These are phyloP conservation scores for Brachionus asplanchnoidis DNA, from an alignment of 1,140 invertebrate genomes.

Conservation along the genomic window DNA sequence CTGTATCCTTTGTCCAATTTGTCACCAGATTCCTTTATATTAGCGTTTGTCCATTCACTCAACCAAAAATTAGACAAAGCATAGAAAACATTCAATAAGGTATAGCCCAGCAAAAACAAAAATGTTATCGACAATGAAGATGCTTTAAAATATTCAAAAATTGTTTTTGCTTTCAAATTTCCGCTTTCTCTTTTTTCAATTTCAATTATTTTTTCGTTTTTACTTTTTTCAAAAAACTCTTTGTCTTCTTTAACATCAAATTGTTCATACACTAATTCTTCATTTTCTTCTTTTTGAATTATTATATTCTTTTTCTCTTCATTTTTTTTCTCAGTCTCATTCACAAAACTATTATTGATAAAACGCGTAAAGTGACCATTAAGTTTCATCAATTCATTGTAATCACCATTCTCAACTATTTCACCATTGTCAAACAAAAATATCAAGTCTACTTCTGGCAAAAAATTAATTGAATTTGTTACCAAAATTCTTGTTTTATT, in stretches of 20 bases:
- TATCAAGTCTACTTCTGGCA: slow-evolving; percentile 41
- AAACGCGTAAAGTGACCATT: not conserved
- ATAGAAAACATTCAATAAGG: not conserved
- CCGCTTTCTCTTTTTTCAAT: slow-evolving; percentile 23
- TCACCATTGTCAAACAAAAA: slow-evolving; percentile 34
- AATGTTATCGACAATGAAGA: not conserved
- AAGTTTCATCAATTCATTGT: slow-evolving; percentile 17
- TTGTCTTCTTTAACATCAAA: not conserved
- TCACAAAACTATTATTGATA: not conserved
- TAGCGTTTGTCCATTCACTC: slow-evolving; percentile 29
- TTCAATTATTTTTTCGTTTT: slow-evolving; percentile 19
- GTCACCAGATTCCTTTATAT: not conserved
- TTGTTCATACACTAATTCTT: not conserved
- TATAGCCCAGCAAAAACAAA: not conserved
- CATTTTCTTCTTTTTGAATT: not conserved
- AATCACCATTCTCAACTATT: slow-evolving; percentile 30
- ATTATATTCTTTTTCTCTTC: not conserved
- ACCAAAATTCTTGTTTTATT: slow-evolving; percentile 43
- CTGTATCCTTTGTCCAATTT: not conserved
- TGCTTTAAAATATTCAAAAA: slow-evolving; percentile 24
- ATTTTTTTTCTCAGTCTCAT: not conserved
- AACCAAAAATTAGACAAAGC: slow-evolving; percentile 22
- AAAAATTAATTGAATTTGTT: slow-evolving; percentile 39
- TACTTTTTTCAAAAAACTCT: not conserved
- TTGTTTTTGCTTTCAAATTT: not conserved